phyloP scores from a whole-genome alignment of 2,113 vertebrate genomes.

The Cromileptes altivelis region DNA sequence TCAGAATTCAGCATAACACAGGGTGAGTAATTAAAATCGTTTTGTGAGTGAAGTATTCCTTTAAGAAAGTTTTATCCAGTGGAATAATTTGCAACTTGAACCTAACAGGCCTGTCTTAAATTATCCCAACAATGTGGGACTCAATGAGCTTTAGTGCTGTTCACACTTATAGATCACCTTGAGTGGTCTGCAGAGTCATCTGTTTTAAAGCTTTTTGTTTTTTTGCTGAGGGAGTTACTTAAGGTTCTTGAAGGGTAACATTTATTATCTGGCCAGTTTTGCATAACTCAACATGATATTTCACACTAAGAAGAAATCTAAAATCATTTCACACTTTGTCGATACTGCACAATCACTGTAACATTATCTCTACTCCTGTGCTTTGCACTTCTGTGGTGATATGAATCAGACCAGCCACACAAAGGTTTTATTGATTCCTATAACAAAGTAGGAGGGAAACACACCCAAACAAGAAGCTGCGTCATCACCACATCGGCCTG shows the following conservation, averaged over 20 bases:
- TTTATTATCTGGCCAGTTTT: constrained; percentile 32
- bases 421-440: neutral
- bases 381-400: neutral
- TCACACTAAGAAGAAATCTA: neutral
- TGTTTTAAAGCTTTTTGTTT: constrained; percentile 15
- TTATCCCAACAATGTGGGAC: constrained; percentile 18
- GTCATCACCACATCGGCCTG: constrained; percentile 92
- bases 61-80: constrained; percentile 21
- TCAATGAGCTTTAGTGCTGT: constrained; percentile 35
- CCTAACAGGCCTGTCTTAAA: constrained; percentile 32
- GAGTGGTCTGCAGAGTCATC: constrained; percentile 49
- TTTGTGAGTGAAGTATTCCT: too few species aligned
- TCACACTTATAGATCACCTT: constrained; percentile 43
- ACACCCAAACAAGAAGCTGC: constrained; percentile 93
- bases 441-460: constrained; percentile 43
- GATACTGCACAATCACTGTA: neutral
- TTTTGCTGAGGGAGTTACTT: constrained; percentile 35
- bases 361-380: neutral
- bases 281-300: constrained; percentile 14
- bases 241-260: constrained; percentile 10
- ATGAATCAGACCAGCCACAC: neutral
- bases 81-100: neutral
- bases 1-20: too few species aligned
- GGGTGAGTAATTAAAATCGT: too few species aligned
- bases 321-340: constrained; percentile 12